Percentiles rank a stretch among this genome's conserved stretches.
These are phyloP conservation scores for Cyanistes caeruleus DNA, from an alignment of 2,113 vertebrate genomes.

Conservation along the genomic window DNA sequence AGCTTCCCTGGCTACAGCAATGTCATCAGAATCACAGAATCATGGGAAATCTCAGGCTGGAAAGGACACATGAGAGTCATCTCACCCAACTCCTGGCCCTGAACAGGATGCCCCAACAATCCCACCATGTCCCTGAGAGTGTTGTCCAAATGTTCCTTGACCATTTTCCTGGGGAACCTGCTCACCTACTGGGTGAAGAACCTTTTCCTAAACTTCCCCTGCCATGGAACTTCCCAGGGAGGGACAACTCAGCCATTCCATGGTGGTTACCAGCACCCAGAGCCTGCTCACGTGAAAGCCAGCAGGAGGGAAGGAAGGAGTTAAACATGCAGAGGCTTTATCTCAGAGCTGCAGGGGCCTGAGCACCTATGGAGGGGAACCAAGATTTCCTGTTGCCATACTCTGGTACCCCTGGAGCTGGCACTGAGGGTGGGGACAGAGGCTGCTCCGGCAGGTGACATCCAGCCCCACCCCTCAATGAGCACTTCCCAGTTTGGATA, in stretches of 20 bases:
- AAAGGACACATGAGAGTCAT: neutral
- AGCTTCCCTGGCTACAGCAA: neutral
- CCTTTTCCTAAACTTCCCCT: neutral
- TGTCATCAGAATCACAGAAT: neutral
- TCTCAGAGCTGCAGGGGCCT: neutral
- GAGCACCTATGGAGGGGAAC: neutral
- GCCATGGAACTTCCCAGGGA: neutral
- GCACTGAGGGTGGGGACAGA: neutral
- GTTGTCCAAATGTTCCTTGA: neutral
- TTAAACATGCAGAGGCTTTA: neutral
- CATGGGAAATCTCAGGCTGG: neutral
- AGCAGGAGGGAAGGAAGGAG: neutral
- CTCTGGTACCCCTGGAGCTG: rapidly evolving
- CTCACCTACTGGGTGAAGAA: neutral
- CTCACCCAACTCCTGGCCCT: neutral
- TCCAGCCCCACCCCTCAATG: rapidly evolving
- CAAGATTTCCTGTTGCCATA: neutral
- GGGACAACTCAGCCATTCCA: neutral
- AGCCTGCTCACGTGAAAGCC: neutral
- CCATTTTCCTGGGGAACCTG: neutral
- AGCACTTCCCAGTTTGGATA: neutral
- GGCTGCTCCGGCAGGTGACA: neutral
- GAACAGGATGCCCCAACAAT: neutral
- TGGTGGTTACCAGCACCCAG: neutral
- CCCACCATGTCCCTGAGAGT: neutral